These are phyloP conservation scores for Norana najaformis DNA, from an alignment of 2,888 invertebrate genomes.

Conservation along the genomic window DNA sequence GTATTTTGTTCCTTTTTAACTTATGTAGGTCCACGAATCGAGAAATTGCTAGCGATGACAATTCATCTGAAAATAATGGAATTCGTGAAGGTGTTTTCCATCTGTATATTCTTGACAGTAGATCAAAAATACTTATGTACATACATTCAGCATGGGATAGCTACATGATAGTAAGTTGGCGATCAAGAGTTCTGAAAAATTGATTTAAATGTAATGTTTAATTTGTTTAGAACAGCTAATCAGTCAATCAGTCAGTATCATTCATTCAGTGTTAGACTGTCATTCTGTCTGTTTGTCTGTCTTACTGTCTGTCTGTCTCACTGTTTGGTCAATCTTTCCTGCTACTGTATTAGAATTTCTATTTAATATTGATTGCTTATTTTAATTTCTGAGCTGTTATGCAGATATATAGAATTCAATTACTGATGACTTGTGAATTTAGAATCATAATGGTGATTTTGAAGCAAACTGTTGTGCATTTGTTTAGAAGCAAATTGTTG, in stretches of 20 bases:
- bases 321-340: no score
- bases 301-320: not conserved
- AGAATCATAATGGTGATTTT: not conserved
- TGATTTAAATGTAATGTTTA: no score
- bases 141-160: conserved; percentile 20
- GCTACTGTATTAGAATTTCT: no score
- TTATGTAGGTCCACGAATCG: not conserved
- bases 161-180: conserved; percentile 20
- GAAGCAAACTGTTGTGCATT: not conserved
- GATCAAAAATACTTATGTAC: conserved; percentile 22
- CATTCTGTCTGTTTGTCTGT: not conserved
- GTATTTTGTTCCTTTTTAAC: not conserved
- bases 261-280: not conserved
- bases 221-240: not conserved
- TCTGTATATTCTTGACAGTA: conserved; percentile 5
- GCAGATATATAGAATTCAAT: not conserved
- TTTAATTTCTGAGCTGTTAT: no score
- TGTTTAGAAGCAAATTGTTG: not conserved
- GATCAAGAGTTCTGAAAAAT: not conserved
- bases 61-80: not conserved
- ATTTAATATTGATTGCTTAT: no score
- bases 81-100: conserved; percentile 1
- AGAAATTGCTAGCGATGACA: not conserved
- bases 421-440: not conserved
- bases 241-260: not conserved